phyloP scores from a whole-genome alignment of 2,888 invertebrate genomes.

The Parasteatoda lunata region DNA sequence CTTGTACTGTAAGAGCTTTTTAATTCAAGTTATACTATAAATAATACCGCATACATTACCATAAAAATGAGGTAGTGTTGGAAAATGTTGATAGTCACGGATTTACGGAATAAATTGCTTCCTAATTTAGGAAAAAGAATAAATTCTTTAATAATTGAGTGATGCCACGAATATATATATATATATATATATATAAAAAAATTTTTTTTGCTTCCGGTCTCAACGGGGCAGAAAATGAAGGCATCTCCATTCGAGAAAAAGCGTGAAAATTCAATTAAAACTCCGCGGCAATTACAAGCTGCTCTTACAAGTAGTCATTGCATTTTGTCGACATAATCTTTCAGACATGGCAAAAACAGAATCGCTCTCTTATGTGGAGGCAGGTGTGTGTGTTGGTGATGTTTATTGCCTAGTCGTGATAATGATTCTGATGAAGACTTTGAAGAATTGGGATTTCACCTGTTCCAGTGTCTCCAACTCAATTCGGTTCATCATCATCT shows the following conservation, averaged over 20 bases:
- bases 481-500: slow-evolving; percentile 2
- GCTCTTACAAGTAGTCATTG: slow-evolving; percentile 19
- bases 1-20: no score
- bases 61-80: no score
- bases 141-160: no score
- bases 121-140: no score
- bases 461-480: slow-evolving; percentile 36
- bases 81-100: no score
- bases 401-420: slow-evolving; percentile 28
- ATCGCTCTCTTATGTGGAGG: slow-evolving; percentile 4
- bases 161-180: no score
- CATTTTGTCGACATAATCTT: slow-evolving; percentile 55
- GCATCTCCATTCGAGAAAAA: background rate
- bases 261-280: slow-evolving; percentile 63
- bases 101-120: no score
- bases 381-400: slow-evolving; percentile 48
- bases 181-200: no score
- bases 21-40: no score
- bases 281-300: slow-evolving; percentile 48
- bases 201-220: no score
- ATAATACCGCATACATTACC: no score
- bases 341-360: slow-evolving; percentile 19
- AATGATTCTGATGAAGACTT: slow-evolving; percentile 55
- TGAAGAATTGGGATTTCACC: slow-evolving; percentile 27
- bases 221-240: no score